phyloP scores from a whole-genome alignment of 2,113 vertebrate species.

The Urocolius indicus region DNA sequence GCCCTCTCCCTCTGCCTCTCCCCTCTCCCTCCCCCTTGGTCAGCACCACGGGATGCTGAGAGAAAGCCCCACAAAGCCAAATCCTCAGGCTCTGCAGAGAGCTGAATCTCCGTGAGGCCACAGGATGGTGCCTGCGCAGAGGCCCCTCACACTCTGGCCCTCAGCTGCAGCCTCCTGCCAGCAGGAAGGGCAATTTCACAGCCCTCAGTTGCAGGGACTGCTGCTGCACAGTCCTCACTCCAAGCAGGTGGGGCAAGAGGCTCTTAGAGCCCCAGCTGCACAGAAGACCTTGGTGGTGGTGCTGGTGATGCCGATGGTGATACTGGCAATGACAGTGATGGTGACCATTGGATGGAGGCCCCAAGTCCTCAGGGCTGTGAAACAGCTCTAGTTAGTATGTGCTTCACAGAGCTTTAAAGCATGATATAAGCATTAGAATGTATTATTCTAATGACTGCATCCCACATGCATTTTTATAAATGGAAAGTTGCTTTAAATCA shows the following conservation, averaged over 20 bases:
- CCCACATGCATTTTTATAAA: not conserved
- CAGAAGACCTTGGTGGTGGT: no score
- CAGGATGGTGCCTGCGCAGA: not conserved
- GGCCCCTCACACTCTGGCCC: not conserved
- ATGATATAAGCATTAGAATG: not conserved
- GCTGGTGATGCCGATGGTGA: rapidly evolving
- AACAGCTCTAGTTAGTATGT: rapidly evolving
- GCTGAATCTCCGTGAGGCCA: not conserved
- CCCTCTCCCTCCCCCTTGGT: not conserved
- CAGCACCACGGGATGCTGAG: not conserved
- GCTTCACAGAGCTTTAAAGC: not conserved
- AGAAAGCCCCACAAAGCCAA: not conserved
- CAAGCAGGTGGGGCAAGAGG: not conserved
- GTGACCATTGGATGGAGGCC: no score
- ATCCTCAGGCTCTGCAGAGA: rapidly evolving
- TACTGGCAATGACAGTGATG: no score
- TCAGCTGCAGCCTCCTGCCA: rapidly evolving
- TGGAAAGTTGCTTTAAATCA: not conserved
- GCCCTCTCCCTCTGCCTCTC: not conserved
- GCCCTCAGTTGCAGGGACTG: not conserved
- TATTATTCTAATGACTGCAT: not conserved
- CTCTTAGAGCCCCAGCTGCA: not conserved
- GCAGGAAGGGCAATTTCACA: no score
- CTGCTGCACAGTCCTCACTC: not conserved
- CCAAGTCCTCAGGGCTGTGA: not conserved